A percentile compares a stretch with the other conserved stretches of the same genome.
These are phyloP conservation scores for Salvelinus alpinus DNA, from an alignment of 2,113 vertebrate species.

Conservation along the genomic window DNA sequence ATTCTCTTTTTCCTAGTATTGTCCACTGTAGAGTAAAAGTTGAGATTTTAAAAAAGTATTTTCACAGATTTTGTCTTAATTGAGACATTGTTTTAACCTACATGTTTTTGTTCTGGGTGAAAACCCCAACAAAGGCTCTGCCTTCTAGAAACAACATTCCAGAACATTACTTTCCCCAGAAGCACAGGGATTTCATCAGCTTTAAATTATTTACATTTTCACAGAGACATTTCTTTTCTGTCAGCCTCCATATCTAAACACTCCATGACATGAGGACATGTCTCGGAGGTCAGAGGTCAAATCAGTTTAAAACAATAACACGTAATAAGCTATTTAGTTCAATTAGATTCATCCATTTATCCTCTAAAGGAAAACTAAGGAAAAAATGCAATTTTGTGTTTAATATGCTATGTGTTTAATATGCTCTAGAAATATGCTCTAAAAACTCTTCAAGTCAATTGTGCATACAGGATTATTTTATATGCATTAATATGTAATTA, in stretches of 20 bases:
- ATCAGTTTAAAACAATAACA: constrained; percentile 44
- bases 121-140: background rate
- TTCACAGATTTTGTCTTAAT: background rate
- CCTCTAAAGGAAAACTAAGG: too few species aligned
- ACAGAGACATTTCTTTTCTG: constrained; percentile 59
- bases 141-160: constrained; percentile 6
- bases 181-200: constrained; percentile 58
- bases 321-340: too few species aligned
- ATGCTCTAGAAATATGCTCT: too few species aligned
- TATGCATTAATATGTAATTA: too few species aligned
- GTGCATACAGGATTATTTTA: too few species aligned
- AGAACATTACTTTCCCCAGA: constrained; percentile 31
- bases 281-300: constrained; percentile 64
- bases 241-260: constrained; percentile 60
- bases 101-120: background rate
- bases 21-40: too few species aligned
- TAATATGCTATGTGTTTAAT: too few species aligned
- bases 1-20: too few species aligned
- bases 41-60: too few species aligned
- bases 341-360: too few species aligned
- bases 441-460: too few species aligned
- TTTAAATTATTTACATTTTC: constrained; percentile 66
- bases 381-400: too few species aligned
- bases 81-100: background rate
- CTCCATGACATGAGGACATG: constrained; percentile 45